Percentiles rank a stretch among this genome's conserved stretches.
phyloP scores from a whole-genome alignment of 2,888 invertebrate genomes.

The Megamerina dolium region DNA sequence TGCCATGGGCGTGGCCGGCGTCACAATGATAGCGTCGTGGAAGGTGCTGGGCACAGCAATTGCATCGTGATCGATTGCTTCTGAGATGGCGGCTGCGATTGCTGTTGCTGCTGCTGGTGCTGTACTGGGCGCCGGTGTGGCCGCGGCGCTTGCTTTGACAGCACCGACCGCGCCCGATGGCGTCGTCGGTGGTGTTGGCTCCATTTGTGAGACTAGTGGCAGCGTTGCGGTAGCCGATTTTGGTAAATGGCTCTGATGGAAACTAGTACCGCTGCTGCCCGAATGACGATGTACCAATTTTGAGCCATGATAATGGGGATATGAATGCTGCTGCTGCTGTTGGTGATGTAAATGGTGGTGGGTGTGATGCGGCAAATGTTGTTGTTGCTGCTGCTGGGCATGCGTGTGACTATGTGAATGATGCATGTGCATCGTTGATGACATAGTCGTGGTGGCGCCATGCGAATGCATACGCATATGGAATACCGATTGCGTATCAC shows the following conservation, averaged over 20 bases:
- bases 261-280: constrained; percentile 39
- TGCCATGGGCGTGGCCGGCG: constrained; percentile 49
- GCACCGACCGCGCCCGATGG: constrained; percentile 36
- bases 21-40: constrained; percentile 48
- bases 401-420: constrained; percentile 24
- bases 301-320: constrained; percentile 31
- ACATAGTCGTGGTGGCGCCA: constrained; percentile 32
- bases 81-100: constrained; percentile 10
- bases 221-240: constrained; percentile 49
- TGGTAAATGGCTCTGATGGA: constrained; percentile 39
- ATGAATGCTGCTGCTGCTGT: constrained; percentile 23
- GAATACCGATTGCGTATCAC: constrained; percentile 38
- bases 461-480: constrained; percentile 30
- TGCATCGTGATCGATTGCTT: constrained; percentile 19
- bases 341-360: constrained; percentile 22
- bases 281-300: constrained; percentile 45
- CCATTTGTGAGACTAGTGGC: constrained; percentile 47
- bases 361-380: constrained; percentile 15
- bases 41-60: constrained; percentile 29
- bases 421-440: constrained; percentile 26
- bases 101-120: constrained; percentile 26
- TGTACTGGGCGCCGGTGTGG: constrained; percentile 25
- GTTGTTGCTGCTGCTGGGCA: constrained; percentile 20
- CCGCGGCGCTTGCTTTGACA: constrained; percentile 27
- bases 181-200: constrained; percentile 44